These are phyloP conservation scores for Pampusana beccarii DNA, from an alignment of 2,113 vertebrate species.

Conservation along the genomic window DNA sequence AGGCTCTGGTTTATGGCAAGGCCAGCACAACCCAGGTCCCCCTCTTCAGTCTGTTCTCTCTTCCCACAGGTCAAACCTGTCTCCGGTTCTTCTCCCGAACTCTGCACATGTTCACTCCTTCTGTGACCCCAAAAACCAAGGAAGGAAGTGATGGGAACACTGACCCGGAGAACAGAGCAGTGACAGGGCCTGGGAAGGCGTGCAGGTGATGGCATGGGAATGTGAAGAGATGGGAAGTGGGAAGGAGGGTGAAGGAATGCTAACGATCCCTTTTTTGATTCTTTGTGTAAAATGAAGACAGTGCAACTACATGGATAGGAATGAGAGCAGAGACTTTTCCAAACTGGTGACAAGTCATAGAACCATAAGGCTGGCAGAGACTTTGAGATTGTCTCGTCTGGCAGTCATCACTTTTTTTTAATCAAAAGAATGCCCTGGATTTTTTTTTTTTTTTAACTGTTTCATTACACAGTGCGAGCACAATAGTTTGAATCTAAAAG, in stretches of 20 bases:
- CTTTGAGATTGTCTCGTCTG: constrained; percentile 10
- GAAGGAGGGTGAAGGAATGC: neutral
- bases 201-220: neutral
- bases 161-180: neutral
- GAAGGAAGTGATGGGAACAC: neutral
- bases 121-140: neutral
- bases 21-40: neutral
- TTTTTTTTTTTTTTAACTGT: neutral
- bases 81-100: neutral
- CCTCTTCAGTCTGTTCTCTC: neutral
- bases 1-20: neutral
- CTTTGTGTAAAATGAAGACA: neutral
- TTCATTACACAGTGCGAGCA: constrained; percentile 16
- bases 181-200: accelerated
- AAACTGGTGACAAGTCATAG: neutral
- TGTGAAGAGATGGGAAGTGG: neutral
- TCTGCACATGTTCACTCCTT: neutral
- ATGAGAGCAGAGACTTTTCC: constrained; percentile 16
- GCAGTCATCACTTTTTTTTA: constrained; percentile 9
- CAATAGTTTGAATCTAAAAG: constrained; percentile 18
- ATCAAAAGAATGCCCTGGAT: neutral
- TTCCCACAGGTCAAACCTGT: neutral
- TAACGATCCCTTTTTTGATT: neutral
- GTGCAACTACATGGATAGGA: neutral
- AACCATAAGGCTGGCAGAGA: constrained; percentile 26